Evolutionary conservation across 23 tunicate species (phyloP).

Genomic region (Oikopleura dioica): DNA sequence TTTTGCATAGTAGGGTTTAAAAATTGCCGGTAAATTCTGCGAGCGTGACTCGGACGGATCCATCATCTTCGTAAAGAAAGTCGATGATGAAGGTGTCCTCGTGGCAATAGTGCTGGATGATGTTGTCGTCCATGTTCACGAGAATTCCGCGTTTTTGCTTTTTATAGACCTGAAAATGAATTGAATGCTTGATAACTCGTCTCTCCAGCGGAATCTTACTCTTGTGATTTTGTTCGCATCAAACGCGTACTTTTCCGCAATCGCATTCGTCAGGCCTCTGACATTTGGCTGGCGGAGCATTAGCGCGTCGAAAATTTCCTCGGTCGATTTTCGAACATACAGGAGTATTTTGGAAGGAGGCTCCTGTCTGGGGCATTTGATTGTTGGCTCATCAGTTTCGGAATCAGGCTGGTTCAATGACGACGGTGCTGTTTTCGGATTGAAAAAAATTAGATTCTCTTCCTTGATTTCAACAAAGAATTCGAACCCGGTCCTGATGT

Average conservation of each 20-base stretch:
- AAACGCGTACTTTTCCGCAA: no score
- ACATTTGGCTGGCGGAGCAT: slow-evolving; percentile 42
- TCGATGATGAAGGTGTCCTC: slow-evolving; percentile 69
- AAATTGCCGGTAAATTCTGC: not conserved
- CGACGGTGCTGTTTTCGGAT: no score
- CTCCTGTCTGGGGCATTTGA: not conserved
- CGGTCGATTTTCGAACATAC: slow-evolving; percentile 37
- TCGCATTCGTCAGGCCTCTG: slow-evolving; percentile 52
- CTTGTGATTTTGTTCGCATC: no score
- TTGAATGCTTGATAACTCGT: no score
- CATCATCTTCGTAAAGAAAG: not conserved
- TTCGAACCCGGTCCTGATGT: no score
- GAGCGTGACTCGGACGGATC: not conserved
- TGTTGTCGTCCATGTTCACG: slow-evolving; percentile 83
- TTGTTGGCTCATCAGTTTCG: not conserved
- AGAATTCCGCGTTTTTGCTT: slow-evolving; percentile 11
- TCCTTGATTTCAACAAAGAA: no score
- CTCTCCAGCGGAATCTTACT: no score
- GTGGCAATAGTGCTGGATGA: slow-evolving; percentile 72
- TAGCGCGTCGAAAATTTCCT: slow-evolving; percentile 55
- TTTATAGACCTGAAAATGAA: not conserved
- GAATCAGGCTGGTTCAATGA: no score
- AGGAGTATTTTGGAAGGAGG: slow-evolving; percentile 14
- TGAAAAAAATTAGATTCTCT: no score
- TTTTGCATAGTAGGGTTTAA: no score